A percentile compares a stretch with the other conserved stretches of the same genome.
These are phyloP conservation scores for Augiades crinisus DNA, from an alignment of 2,888 invertebrate species.

Conservation along the genomic window DNA sequence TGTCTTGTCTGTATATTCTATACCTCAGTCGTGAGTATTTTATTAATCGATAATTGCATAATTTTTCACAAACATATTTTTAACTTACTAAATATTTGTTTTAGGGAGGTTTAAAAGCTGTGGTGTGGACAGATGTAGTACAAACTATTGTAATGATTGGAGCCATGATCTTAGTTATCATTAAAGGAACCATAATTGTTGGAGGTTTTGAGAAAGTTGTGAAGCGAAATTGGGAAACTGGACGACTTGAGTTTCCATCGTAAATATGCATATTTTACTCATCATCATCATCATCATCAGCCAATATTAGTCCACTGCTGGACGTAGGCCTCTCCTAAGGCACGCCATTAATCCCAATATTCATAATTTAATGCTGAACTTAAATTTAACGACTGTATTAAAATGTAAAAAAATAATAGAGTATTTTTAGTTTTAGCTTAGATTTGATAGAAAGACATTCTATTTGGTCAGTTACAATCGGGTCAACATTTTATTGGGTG, in stretches of 20 bases:
- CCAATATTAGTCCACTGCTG: no score
- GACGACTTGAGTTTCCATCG: slow-evolving; percentile 81
- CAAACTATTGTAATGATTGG: slow-evolving; percentile 86
- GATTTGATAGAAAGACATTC: slow-evolving; percentile 88
- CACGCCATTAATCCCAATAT: no score
- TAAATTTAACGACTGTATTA: background rate
- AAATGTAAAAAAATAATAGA: no score
- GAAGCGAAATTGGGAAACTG: slow-evolving; percentile 79
- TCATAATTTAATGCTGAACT: background rate
- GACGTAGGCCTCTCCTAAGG: no score
- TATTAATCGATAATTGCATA: no score
- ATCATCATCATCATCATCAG: no score
- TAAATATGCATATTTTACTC: slow-evolving; percentile 1
- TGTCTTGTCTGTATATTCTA: slow-evolving; percentile 90
- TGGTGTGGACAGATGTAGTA: slow-evolving; percentile 88
- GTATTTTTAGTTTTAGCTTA: slow-evolving; percentile 78
- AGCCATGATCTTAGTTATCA: slow-evolving; percentile 83
- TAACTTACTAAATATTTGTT: slow-evolving; percentile 30
- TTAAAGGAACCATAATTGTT: slow-evolving; percentile 84
- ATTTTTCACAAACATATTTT: no score
- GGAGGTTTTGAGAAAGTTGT: slow-evolving; percentile 83
- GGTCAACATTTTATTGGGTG: slow-evolving; percentile 87
- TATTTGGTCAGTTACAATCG: slow-evolving; percentile 86
- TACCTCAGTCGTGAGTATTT: slow-evolving; percentile 85
- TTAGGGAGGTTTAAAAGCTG: slow-evolving; percentile 85